Conservation (phyloP, 1,140 invertebrate species). For the Sitobion miscanthi region DNA sequence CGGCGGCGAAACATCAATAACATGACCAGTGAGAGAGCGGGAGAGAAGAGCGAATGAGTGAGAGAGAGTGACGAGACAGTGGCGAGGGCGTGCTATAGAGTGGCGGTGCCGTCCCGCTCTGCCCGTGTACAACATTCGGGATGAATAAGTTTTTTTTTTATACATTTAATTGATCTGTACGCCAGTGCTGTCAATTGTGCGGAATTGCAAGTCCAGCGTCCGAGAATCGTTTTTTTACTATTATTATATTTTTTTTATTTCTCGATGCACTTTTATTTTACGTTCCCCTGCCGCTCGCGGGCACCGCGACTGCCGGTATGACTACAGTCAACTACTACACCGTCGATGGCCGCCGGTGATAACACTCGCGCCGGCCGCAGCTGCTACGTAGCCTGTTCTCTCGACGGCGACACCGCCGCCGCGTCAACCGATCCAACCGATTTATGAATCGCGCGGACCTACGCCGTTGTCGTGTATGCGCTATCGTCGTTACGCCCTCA, state of each 20-base stretch:
- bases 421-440: background rate
- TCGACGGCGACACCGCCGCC: background rate
- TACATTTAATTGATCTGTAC: conserved; percentile 48
- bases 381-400: background rate
- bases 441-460: background rate
- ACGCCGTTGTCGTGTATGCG: background rate
- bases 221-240: conserved; percentile 3
- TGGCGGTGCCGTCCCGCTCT: background rate
- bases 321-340: background rate
- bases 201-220: conserved; percentile 50
- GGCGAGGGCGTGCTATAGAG: background rate
- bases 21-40: background rate
- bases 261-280: conserved; percentile 4
- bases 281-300: background rate
- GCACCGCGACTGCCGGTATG: background rate
- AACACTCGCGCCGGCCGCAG: background rate
- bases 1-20: conserved; percentile 26
- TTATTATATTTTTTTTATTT: background rate
- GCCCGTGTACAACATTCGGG: background rate
- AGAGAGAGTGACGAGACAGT: background rate
- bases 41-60: background rate
- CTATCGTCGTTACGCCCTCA: background rate
- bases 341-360: background rate
- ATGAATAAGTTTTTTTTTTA: conserved; percentile 33
- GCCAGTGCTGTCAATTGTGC: conserved; percentile 54